These are phyloP conservation scores for Diprion similis DNA, from an alignment of 1,140 invertebrate species.

Conservation along the genomic window DNA sequence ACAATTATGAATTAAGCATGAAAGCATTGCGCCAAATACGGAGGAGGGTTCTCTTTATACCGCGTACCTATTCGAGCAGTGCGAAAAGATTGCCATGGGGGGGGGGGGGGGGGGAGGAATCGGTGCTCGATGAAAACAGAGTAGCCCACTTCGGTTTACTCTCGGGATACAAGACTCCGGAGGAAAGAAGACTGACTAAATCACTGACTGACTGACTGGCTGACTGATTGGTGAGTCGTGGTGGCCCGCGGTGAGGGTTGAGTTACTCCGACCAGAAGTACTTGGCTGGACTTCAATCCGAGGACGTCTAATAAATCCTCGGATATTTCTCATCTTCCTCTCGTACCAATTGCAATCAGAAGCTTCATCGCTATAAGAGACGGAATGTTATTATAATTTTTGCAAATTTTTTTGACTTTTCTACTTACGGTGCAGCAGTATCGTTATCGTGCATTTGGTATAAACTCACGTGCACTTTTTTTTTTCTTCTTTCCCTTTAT, in stretches of 20 bases:
- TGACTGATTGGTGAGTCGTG: neutral
- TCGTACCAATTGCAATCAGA: neutral
- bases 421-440: neutral
- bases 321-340: conserved; percentile 21
- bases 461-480: neutral
- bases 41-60: neutral
- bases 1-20: conserved; percentile 37
- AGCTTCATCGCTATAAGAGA: neutral
- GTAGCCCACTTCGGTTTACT: neutral
- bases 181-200: neutral
- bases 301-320: conserved; percentile 21
- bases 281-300: conserved; percentile 10
- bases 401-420: neutral
- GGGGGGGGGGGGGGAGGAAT: neutral
- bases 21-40: conserved; percentile 15
- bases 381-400: neutral
- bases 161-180: neutral
- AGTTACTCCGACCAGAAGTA: neutral
- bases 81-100: neutral
- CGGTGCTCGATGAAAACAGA: conserved; percentile 1
- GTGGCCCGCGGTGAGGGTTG: neutral
- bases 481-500: neutral
- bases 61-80: neutral
- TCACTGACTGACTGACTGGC: neutral
- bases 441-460: neutral